Percentiles rank a stretch among this genome's conserved stretches.
Conservation (phyloP, 2,888 invertebrate species). For the Cheilosia variabilis region DNA sequence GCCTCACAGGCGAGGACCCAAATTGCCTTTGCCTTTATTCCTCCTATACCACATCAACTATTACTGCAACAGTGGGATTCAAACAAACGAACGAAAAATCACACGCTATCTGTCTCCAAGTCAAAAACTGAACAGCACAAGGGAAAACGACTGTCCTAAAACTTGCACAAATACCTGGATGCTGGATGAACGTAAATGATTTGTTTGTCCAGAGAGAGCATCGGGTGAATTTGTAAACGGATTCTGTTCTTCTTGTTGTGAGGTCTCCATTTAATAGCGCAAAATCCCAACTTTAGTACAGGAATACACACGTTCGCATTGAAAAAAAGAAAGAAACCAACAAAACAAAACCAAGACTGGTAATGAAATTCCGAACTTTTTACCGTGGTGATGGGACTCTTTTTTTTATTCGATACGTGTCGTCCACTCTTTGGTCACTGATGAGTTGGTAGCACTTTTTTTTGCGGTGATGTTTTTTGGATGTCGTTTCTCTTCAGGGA, state of each 20-base stretch:
- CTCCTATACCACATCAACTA: conserved; percentile 33
- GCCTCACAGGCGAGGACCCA: not conserved
- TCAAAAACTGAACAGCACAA: conserved; percentile 39
- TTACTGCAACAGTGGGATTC: conserved; percentile 21
- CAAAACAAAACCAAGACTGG: conserved; percentile 9
- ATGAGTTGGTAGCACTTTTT: conserved; percentile 63
- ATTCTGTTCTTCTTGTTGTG: conserved; percentile 44
- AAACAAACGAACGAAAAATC: conserved; percentile 15
- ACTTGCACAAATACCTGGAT: conserved; percentile 65
- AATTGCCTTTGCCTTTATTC: conserved; percentile 41
- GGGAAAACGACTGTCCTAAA: conserved; percentile 42
- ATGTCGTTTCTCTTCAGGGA: not conserved
- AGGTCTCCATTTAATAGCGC: conserved; percentile 36
- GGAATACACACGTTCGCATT: not conserved
- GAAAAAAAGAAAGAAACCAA: conserved; percentile 20
- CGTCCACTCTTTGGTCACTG: conserved; percentile 39
- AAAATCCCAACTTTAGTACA: conserved; percentile 26
- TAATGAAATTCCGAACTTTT: conserved; percentile 71
- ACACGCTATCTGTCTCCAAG: conserved; percentile 54
- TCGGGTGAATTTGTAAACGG: conserved; percentile 71
- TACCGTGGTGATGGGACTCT: conserved; percentile 27
- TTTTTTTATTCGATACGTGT: conserved; percentile 4
- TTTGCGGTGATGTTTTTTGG: conserved; percentile 44
- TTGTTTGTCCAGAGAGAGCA: conserved; percentile 66
- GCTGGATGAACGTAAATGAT: conserved; percentile 71